These are phyloP conservation scores for Priocnemis perturbator DNA, from an alignment of 2,888 invertebrate genomes.

Conservation along the genomic window DNA sequence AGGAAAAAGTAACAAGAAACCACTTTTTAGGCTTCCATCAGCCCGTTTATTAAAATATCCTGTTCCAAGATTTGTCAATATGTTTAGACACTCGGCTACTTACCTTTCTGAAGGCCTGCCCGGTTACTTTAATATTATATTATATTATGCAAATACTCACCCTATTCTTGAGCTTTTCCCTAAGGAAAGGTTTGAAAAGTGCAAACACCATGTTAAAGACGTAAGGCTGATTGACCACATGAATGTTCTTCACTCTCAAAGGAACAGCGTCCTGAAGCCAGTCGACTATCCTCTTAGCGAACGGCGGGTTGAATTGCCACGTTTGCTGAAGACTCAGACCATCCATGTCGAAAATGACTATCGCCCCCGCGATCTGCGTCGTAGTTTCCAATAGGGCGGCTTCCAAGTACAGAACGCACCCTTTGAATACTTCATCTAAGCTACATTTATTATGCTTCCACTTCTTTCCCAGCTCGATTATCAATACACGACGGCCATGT, in stretches of 20 bases:
- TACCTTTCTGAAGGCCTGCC: too few species aligned
- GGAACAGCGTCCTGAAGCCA: constrained; percentile 92
- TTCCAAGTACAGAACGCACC: constrained; percentile 87
- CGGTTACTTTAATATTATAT: too few species aligned
- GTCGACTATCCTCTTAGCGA: constrained; percentile 90
- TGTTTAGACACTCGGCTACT: too few species aligned
- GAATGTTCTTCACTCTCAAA: constrained; percentile 89
- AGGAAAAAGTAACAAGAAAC: too few species aligned
- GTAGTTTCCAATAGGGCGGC: constrained; percentile 89
- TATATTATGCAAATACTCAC: constrained; percentile 67
- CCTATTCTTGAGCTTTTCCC: constrained; percentile 88
- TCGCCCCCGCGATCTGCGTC: constrained; percentile 76
- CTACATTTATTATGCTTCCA: constrained; percentile 89
- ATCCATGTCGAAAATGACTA: constrained; percentile 91
- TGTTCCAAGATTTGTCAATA: too few species aligned
- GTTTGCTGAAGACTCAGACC: constrained; percentile 88
- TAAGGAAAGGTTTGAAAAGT: constrained; percentile 92
- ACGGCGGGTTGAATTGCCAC: constrained; percentile 90
- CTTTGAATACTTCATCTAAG: constrained; percentile 89
- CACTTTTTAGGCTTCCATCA: too few species aligned
- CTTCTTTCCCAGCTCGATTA: constrained; percentile 89
- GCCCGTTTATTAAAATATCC: too few species aligned
- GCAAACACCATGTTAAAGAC: constrained; percentile 93
- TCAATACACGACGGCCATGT: constrained; percentile 84
- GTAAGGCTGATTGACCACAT: constrained; percentile 92